A percentile compares a stretch with the other conserved stretches of the same genome.
These are phyloP conservation scores for Halichoerus grypus DNA, from an alignment of 2,113 vertebrate species.

Conservation along the genomic window DNA sequence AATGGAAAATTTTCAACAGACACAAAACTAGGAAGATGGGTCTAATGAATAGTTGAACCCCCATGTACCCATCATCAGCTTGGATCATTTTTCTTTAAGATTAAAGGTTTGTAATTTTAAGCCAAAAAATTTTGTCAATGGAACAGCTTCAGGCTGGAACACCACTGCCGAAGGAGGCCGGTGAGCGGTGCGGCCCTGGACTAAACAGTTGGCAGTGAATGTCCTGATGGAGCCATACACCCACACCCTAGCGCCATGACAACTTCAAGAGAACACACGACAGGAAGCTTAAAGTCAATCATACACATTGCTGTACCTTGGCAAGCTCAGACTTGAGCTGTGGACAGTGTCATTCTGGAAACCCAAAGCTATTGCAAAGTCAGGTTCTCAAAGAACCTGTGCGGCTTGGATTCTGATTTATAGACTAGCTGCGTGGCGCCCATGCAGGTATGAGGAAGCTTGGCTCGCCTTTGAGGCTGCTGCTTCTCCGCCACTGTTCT, in stretches of 20 bases:
- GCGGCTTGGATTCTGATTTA: not conserved
- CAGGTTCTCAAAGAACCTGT: not conserved
- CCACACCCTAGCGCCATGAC: not conserved
- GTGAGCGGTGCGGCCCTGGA: not conserved
- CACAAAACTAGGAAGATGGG: not conserved
- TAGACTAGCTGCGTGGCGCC: not conserved
- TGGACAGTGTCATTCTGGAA: not conserved
- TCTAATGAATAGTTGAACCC: not conserved
- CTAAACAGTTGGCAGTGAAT: not conserved
- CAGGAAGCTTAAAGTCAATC: not conserved
- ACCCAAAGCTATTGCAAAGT: not conserved
- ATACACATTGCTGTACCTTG: not conserved
- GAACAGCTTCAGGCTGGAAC: conserved; percentile 23
- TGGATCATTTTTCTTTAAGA: not conserved
- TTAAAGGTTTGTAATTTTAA: conserved; percentile 38
- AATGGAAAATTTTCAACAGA: not conserved
- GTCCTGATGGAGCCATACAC: not conserved
- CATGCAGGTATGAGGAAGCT: not conserved
- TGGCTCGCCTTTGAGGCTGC: not conserved
- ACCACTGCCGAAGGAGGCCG: not conserved
- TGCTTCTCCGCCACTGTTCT: not conserved
- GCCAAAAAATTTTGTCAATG: not conserved
- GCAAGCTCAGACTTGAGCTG: conserved; percentile 26
- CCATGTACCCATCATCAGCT: not conserved
- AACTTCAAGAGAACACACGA: not conserved